Conservation (phyloP, 2,888 invertebrate species). For the Folsomia candida region DNA sequence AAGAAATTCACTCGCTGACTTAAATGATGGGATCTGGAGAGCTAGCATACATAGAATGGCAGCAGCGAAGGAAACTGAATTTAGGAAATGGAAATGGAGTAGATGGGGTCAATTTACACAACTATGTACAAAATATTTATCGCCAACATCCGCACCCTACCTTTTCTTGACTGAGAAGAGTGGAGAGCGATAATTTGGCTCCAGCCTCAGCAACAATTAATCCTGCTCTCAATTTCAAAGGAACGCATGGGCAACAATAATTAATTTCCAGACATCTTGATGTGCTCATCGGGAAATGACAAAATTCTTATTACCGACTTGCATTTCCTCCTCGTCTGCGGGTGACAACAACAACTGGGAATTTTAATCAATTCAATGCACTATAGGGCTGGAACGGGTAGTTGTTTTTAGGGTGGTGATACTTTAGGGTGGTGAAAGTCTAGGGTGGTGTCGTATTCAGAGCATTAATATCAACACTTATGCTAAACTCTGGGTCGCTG, state of each 20-base stretch:
- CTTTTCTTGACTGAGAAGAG: neutral
- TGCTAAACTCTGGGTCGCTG: neutral
- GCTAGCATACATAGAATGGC: neutral
- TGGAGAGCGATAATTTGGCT: neutral
- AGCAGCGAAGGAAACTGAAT: neutral
- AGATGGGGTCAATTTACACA: neutral
- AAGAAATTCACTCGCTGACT: constrained; percentile 11
- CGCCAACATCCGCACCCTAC: neutral
- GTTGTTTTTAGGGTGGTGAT: neutral
- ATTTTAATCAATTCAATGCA: neutral
- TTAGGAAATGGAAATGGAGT: neutral
- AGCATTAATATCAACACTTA: neutral
- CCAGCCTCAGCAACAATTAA: neutral
- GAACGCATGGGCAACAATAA: too few species aligned
- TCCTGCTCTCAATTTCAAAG: neutral
- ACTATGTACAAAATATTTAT: neutral
- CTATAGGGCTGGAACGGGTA: too few species aligned
- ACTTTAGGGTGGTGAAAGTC: neutral
- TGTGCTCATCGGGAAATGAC: neutral
- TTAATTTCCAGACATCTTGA: neutral
- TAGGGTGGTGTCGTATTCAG: neutral
- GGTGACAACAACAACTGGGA: neutral
- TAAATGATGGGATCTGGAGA: constrained; percentile 2
- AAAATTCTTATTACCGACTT: neutral
- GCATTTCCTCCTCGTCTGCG: neutral